Evolutionary conservation across 2,888 invertebrate genomes (phyloP).

Genomic region (Vesta saturnalis): DNA sequence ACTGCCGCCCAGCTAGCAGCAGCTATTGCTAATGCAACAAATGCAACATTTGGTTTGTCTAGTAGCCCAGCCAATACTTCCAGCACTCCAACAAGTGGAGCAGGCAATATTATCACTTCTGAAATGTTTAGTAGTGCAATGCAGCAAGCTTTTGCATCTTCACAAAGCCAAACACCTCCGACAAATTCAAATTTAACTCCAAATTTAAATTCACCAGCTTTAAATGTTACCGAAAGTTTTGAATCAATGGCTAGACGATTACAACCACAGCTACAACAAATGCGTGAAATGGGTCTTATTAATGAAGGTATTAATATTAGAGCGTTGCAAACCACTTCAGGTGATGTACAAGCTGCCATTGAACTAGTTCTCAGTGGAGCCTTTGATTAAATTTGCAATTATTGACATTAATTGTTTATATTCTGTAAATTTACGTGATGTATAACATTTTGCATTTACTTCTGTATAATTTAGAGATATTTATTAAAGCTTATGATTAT

Average conservation of each 20-base stretch:
- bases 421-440: slow-evolving; percentile 11
- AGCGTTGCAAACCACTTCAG: slow-evolving; percentile 81
- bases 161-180: slow-evolving; percentile 46
- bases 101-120: slow-evolving; percentile 69
- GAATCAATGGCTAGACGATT: slow-evolving; percentile 57
- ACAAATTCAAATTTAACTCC: slow-evolving; percentile 37
- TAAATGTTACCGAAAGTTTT: slow-evolving; percentile 47
- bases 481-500: no score
- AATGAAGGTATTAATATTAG: slow-evolving; percentile 87
- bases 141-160: slow-evolving; percentile 70
- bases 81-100: slow-evolving; percentile 29
- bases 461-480: no score
- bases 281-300: slow-evolving; percentile 91
- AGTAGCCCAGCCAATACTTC: slow-evolving; percentile 46
- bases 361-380: slow-evolving; percentile 84
- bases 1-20: slow-evolving; percentile 80
- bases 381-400: slow-evolving; percentile 49
- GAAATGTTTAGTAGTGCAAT: slow-evolving; percentile 85
- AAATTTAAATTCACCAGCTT: slow-evolving; percentile 29
- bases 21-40: slow-evolving; percentile 72
- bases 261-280: slow-evolving; percentile 74
- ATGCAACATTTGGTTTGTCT: slow-evolving; percentile 51
- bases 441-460: no score
- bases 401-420: neutral
- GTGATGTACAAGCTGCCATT: slow-evolving; percentile 91